Evolutionary conservation across 2,113 vertebrate genomes (phyloP).

Genomic region (Daboia siamensis): DNA sequence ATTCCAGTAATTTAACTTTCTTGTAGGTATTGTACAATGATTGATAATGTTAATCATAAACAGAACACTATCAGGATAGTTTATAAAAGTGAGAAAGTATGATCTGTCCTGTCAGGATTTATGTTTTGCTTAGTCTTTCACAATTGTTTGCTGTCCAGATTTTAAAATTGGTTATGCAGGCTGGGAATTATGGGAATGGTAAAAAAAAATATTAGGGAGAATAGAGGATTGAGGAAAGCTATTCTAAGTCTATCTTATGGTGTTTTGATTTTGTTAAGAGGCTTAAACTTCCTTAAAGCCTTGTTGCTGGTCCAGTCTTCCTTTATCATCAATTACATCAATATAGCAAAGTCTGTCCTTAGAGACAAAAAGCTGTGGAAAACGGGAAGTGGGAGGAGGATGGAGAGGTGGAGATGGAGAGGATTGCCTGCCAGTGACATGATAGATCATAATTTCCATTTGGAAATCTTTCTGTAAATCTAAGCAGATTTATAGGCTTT

Average conservation of each 20-base stretch:
- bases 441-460: neutral
- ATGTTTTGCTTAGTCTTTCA: neutral
- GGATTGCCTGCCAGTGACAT: neutral
- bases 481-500: neutral
- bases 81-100: neutral
- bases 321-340: neutral
- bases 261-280: conserved; percentile 5
- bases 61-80: neutral
- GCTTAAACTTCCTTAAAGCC: neutral
- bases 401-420: neutral
- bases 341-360: neutral
- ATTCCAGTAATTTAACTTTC: neutral
- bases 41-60: neutral
- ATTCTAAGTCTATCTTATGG: conserved; percentile 2
- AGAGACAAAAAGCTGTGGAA: neutral
- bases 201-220: neutral
- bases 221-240: neutral
- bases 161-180: neutral
- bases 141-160: neutral
- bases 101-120: neutral
- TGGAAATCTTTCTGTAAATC: neutral
- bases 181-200: neutral
- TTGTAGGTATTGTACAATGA: neutral
- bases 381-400: neutral
- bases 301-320: neutral